Base-by-base conservation (phyloP, 2,888 invertebrate genomes). In the Athrips mouffetella region DNA sequence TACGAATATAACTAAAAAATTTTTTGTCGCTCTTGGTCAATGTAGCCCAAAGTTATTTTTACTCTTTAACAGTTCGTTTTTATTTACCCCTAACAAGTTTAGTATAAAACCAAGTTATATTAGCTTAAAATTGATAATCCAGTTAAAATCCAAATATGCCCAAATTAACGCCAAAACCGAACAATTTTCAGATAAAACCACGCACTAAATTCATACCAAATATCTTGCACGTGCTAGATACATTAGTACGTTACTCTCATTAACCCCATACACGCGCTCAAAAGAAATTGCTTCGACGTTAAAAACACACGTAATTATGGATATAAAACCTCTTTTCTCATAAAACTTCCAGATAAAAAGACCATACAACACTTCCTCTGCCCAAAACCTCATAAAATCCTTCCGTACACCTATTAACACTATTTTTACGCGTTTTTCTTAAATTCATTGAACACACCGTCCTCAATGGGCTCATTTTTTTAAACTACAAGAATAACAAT, bases 251-350 rank as follows among this genome's bases (percentile, higher is more conserved):
- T 29, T n/a, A n/a, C n/a, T n/a, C 55, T 45, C 47, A 55, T 53
- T 54, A 57, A 55, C 49, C 55, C 60, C 63, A 52, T 57, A 51
- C 52, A 55, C 25, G 23, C 15, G 30, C 18, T 44, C 11, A 20
- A 72, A 77, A 78, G 77, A 76, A 72, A 70, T 69, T 67, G 79
- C 75, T 73, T 66, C 62, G 65, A 65, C 73, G 70, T 77, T 71
- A 76, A 82, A 79, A 70, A 69, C 76, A 70, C 75, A 73, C 72
- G 70, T 84, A 81, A 86, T 86, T 85, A 85, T 81, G 83, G 70
- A 76, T 84, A 86, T 86, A 82, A 87, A 86, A 86, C 80, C 84
- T 79, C 81, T 76, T 74, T 73, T 57, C 68, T 71, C 84, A 69
- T 86, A 76, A 86, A 85, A 82, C 70, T 59, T 59, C 68, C 70